phyloP scores from a whole-genome alignment of 2,113 vertebrate species.

The Callipepla squamata region DNA sequence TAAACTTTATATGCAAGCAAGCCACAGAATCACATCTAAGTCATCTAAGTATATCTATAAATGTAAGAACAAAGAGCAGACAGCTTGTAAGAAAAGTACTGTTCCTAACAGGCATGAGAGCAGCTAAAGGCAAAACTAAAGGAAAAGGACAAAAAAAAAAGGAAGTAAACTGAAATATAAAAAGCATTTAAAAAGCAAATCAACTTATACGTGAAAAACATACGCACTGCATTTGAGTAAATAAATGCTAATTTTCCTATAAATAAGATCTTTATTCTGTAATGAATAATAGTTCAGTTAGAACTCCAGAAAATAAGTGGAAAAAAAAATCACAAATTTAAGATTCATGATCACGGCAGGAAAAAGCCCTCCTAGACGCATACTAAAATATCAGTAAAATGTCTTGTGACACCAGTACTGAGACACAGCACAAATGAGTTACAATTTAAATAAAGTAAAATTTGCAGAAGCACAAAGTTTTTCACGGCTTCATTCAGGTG shows the following conservation, averaged over 20 bases:
- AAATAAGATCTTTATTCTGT: neutral
- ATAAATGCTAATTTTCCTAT: neutral
- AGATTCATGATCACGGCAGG: neutral
- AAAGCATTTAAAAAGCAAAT: neutral
- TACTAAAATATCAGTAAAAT: neutral
- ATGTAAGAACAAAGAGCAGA: neutral
- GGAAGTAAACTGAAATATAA: neutral
- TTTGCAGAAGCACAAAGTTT: neutral
- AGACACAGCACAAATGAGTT: neutral
- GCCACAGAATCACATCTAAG: neutral
- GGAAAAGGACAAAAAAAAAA: neutral
- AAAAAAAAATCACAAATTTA: neutral
- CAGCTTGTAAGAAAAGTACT: neutral
- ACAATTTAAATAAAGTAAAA: neutral
- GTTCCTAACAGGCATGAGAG: neutral
- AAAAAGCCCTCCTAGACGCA: neutral
- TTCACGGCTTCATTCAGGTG: neutral
- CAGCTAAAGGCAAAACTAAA: neutral
- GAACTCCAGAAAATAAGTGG: neutral
- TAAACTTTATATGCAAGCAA: neutral
- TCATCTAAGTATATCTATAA: neutral
- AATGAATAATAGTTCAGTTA: neutral
- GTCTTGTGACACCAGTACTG: neutral
- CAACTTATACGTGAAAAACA: neutral
- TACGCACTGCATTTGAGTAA: fast-evolving